Percentiles rank a stretch among this genome's conserved stretches.
phyloP scores from a whole-genome alignment of 2,113 vertebrate genomes.

The Elachura formosa region DNA sequence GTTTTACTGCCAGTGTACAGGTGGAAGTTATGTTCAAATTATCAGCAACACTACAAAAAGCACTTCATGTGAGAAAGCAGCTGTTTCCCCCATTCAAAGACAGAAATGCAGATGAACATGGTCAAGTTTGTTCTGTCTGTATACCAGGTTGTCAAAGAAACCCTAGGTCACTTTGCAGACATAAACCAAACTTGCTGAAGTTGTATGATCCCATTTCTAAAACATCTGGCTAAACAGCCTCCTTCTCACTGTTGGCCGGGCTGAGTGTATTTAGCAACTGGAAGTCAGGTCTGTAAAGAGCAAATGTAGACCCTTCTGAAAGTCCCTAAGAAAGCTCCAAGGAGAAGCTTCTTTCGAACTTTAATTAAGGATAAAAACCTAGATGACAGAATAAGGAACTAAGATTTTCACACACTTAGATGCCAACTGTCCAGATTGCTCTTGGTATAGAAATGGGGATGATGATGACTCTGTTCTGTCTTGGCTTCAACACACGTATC shows the following conservation, averaged over 20 bases:
- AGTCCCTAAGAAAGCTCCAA: background rate
- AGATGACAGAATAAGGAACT: background rate
- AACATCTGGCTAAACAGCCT: background rate
- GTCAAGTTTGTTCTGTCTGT: background rate
- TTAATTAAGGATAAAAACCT: background rate
- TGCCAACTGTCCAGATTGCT: background rate
- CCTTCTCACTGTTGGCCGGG: background rate
- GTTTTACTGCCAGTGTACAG: background rate
- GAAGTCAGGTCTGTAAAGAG: background rate
- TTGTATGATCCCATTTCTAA: conserved; percentile 5
- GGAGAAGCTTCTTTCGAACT: background rate
- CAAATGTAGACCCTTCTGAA: background rate
- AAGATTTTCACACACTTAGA: background rate
- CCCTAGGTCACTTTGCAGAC: background rate
- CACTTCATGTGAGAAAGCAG: background rate
- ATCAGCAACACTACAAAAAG: background rate
- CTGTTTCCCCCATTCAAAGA: background rate
- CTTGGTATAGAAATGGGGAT: background rate
- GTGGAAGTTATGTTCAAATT: background rate
- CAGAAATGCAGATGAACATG: background rate
- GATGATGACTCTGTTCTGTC: background rate
- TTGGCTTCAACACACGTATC: fast-evolving
- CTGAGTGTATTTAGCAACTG: background rate
- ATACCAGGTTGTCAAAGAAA: conserved; percentile 24
- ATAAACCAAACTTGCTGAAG: background rate